These are phyloP conservation scores for Eugnorisma glareosa DNA, from an alignment of 2,888 invertebrate genomes.

Conservation along the genomic window DNA sequence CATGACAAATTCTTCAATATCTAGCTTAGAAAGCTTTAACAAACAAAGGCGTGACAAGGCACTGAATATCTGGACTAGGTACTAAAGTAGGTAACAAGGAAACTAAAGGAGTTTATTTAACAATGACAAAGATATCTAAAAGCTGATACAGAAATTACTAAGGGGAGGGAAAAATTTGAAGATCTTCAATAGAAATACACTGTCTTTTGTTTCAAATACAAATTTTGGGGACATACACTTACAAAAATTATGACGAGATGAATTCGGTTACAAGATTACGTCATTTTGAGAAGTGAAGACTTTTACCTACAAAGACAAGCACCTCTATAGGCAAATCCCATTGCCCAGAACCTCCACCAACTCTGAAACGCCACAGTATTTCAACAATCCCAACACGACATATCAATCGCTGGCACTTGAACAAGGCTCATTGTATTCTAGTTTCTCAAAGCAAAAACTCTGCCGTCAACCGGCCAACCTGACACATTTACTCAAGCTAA, in stretches of 20 bases:
- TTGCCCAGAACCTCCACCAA: neutral
- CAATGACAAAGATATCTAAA: neutral
- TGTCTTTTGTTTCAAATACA: neutral
- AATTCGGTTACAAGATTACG: neutral
- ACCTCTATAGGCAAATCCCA: slow-evolving; percentile 8
- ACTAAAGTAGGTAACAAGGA: neutral
- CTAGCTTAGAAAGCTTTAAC: neutral
- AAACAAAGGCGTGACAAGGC: neutral
- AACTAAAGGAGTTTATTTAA: neutral
- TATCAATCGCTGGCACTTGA: slow-evolving; percentile 54
- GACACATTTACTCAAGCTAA: slow-evolving; percentile 74
- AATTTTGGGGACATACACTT: neutral
- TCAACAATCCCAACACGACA: slow-evolving; percentile 34
- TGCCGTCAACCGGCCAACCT: slow-evolving; percentile 68
- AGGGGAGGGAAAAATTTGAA: neutral
- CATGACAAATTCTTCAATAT: neutral
- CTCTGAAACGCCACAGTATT: slow-evolving; percentile 23
- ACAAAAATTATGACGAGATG: neutral
- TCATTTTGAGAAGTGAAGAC: neutral
- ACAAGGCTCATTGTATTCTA: slow-evolving; percentile 69
- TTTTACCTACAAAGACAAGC: neutral
- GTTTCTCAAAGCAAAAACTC: slow-evolving; percentile 72
- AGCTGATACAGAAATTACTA: neutral
- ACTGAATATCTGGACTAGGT: neutral
- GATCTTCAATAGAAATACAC: neutral